phyloP scores from a whole-genome alignment of 1,140 invertebrate species.

The Diabrotica virgifera region DNA sequence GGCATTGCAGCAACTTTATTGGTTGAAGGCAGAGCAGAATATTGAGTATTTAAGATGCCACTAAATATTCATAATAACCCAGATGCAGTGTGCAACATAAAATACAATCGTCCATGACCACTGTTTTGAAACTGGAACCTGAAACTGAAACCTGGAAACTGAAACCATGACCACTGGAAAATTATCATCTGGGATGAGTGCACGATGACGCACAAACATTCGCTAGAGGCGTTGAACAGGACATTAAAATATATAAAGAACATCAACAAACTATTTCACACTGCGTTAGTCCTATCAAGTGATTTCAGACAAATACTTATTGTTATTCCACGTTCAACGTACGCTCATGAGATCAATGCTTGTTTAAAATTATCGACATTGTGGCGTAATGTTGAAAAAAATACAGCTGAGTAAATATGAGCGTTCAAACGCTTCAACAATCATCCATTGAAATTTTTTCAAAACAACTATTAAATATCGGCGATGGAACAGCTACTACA shows the following conservation, averaged over 20 bases:
- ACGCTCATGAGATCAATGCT: constrained; percentile 48
- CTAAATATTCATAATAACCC: neutral
- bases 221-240: constrained; percentile 32
- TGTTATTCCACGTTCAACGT: constrained; percentile 45
- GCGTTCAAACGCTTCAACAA: constrained; percentile 34
- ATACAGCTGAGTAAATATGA: constrained; percentile 41
- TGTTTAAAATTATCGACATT: constrained; percentile 49
- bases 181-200: constrained; percentile 37
- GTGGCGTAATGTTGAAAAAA: constrained; percentile 44
- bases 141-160: too few species aligned
- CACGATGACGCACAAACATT: constrained; percentile 37
- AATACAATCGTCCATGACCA: neutral
- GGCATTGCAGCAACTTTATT: too few species aligned
- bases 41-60: too few species aligned
- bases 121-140: neutral
- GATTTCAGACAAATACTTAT: constrained; percentile 38
- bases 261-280: constrained; percentile 18
- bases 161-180: too few species aligned
- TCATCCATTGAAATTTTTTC: constrained; percentile 33
- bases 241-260: constrained; percentile 36
- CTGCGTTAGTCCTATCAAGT: constrained; percentile 25
- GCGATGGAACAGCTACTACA: constrained; percentile 27
- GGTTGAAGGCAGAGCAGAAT: too few species aligned
- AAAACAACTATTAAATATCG: constrained; percentile 37
- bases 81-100: neutral